Conservation (phyloP, 2,888 invertebrate species). For the Dynastes tityus region DNA sequence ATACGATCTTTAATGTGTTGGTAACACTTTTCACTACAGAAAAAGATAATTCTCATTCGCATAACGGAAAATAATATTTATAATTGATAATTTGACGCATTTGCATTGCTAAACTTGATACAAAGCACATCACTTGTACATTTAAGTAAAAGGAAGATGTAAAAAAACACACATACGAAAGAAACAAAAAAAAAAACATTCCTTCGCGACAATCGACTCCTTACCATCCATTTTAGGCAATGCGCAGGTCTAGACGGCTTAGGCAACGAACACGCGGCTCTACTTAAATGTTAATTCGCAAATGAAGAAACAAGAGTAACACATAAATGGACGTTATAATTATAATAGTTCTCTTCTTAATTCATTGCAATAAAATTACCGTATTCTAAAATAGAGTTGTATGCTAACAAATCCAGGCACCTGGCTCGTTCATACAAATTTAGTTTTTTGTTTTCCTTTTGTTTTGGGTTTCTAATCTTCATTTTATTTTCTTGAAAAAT, state of each 20-base stretch:
- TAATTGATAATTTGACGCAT: conserved; percentile 5
- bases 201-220: conserved; percentile 66
- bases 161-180: neutral
- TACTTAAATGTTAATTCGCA: conserved; percentile 8
- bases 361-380: neutral
- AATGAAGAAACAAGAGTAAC: neutral
- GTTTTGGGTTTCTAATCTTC: neutral
- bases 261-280: neutral
- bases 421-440: conserved; percentile 21
- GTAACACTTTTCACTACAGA: too few relatives aligned
- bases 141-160: conserved; percentile 59
- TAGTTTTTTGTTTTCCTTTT: too few relatives aligned
- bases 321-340: neutral
- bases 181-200: conserved; percentile 61
- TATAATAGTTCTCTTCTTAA: neutral
- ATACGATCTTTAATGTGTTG: too few relatives aligned
- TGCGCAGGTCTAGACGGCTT: too few relatives aligned
- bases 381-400: conserved; percentile 4
- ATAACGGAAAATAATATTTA: conserved; percentile 1
- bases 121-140: conserved; percentile 59
- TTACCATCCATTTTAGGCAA: conserved; percentile 11
- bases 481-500: neutral
- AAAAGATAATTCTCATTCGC: neutral
- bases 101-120: neutral
- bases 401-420: conserved; percentile 1